A percentile compares a stretch with the other conserved stretches of the same genome.
These are phyloP conservation scores for Cladopsammia gracilis DNA, from an alignment of 64 coral and sea anemone species.

Conservation along the genomic window DNA sequence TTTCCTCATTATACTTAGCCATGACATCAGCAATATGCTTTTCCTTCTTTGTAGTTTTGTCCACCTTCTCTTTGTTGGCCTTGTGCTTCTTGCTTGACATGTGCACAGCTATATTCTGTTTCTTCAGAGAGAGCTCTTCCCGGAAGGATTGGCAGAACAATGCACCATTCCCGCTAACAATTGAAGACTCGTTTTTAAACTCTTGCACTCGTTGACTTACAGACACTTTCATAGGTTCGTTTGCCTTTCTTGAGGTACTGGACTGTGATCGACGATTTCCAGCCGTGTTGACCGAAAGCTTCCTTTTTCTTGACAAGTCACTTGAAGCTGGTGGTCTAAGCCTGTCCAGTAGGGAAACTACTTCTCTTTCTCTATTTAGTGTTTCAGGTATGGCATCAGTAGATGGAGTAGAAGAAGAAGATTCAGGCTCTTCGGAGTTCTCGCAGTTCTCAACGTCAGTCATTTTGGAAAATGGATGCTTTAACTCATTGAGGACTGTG, in stretches of 20 bases:
- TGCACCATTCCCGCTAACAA: background rate
- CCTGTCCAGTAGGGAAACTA: conserved; percentile 34
- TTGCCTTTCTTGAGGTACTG: background rate
- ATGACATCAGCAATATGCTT: conserved; percentile 47
- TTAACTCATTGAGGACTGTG: no score
- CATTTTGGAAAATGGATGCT: no score
- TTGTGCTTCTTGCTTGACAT: conserved; percentile 50
- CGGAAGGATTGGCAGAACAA: conserved; percentile 32
- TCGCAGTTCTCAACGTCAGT: no score
- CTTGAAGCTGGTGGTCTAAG: conserved; percentile 23
- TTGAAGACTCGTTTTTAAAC: conserved; percentile 41
- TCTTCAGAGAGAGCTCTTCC: conserved; percentile 57
- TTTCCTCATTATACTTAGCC: conserved; percentile 39
- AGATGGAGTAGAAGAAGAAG: no score
- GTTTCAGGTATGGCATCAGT: no score
- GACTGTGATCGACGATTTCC: conserved; percentile 19
- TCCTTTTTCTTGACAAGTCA: conserved; percentile 46
- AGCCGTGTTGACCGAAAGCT: conserved; percentile 14
- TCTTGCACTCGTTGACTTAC: conserved; percentile 26
- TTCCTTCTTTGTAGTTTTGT: conserved; percentile 29
- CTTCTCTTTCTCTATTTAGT: conserved; percentile 65
- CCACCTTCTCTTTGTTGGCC: conserved; percentile 66
- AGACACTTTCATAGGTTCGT: conserved; percentile 20
- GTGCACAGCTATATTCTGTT: conserved; percentile 25
- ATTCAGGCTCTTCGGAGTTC: no score